These are phyloP conservation scores for Drosophila prosaltans DNA, from an alignment of 1,140 invertebrate genomes.

Conservation along the genomic window DNA sequence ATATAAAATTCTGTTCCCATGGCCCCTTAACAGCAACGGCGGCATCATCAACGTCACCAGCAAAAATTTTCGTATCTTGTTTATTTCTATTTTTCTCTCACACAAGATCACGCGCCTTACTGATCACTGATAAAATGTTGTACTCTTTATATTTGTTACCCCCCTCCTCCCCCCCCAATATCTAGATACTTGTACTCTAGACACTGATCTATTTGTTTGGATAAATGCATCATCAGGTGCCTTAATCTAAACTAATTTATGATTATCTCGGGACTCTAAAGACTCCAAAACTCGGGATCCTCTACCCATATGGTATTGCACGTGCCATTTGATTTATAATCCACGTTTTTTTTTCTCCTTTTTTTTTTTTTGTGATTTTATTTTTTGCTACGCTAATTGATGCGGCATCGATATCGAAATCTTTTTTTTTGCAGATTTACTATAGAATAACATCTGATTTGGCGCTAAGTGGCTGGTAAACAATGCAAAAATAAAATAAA, in stretches of 20 bases:
- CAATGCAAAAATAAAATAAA: conserved; percentile 1
- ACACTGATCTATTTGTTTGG: conserved; percentile 36
- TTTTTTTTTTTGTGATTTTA: conserved; percentile 31
- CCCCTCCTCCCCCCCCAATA: background rate
- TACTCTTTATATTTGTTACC: background rate
- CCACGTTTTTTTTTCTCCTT: background rate
- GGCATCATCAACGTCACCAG: conserved; percentile 60
- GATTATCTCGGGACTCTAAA: conserved; percentile 6
- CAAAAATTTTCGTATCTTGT: conserved; percentile 42
- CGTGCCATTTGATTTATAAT: conserved; percentile 49
- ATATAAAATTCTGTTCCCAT: conserved; percentile 9
- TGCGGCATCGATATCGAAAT: background rate
- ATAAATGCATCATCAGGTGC: conserved; percentile 39
- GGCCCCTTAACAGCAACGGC: conserved; percentile 12
- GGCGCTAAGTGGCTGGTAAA: background rate
- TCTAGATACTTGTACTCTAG: background rate
- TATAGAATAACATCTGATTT: background rate
- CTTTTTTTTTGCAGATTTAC: too few relatives aligned
- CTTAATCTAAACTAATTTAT: conserved; percentile 34
- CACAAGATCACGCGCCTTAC: conserved; percentile 70
- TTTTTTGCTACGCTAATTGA: conserved; percentile 28
- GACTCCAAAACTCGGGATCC: background rate
- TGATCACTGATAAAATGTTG: conserved; percentile 70
- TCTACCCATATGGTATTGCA: conserved; percentile 29
- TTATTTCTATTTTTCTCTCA: conserved; percentile 66